Percentiles rank a stretch among this genome's conserved stretches.
Evolutionary conservation across 2,113 vertebrate species (phyloP).

Genomic region (Pseudorasbora parva): DNA sequence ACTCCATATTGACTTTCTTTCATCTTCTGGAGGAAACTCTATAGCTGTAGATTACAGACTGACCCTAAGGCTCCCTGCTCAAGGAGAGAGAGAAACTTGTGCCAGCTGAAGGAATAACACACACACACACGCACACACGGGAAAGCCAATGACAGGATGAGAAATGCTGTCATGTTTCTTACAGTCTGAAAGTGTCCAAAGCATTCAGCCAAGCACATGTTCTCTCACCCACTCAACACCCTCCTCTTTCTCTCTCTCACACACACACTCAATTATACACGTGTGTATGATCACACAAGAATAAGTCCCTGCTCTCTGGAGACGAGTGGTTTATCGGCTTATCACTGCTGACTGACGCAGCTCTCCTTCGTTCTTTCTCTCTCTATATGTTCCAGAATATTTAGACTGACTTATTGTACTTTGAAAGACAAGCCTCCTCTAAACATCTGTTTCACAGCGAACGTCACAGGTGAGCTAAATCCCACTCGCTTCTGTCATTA

Average conservation of each 20-base stretch:
- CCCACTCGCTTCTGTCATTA: background rate
- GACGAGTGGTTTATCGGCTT: slow-evolving; percentile 20
- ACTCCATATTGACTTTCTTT: slow-evolving; percentile 56
- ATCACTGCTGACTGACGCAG: slow-evolving; percentile 32
- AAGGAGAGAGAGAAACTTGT: background rate
- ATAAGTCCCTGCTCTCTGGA: slow-evolving; percentile 26
- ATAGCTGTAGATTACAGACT: slow-evolving; percentile 46
- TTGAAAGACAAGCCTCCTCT: slow-evolving; percentile 23
- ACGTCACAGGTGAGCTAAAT: slow-evolving; percentile 5
- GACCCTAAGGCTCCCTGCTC: slow-evolving; percentile 29
- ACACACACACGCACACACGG: background rate
- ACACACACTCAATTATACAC: slow-evolving; percentile 18
- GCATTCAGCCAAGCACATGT: slow-evolving; percentile 10
- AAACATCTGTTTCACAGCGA: slow-evolving; percentile 17
- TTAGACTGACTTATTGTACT: slow-evolving; percentile 14
- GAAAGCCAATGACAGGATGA: slow-evolving; percentile 18
- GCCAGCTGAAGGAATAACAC: slow-evolving; percentile 1
- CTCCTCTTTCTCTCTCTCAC: background rate
- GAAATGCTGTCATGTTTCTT: slow-evolving; percentile 14
- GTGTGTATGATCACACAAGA: slow-evolving; percentile 12
- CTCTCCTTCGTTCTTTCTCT: background rate
- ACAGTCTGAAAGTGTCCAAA: slow-evolving; percentile 20
- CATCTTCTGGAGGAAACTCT: slow-evolving; percentile 48
- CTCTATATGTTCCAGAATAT: background rate
- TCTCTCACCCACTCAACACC: slow-evolving; percentile 34